These are phyloP conservation scores for Synanthedon andrenaeformis DNA, from an alignment of 2,888 invertebrate species.

Conservation along the genomic window DNA sequence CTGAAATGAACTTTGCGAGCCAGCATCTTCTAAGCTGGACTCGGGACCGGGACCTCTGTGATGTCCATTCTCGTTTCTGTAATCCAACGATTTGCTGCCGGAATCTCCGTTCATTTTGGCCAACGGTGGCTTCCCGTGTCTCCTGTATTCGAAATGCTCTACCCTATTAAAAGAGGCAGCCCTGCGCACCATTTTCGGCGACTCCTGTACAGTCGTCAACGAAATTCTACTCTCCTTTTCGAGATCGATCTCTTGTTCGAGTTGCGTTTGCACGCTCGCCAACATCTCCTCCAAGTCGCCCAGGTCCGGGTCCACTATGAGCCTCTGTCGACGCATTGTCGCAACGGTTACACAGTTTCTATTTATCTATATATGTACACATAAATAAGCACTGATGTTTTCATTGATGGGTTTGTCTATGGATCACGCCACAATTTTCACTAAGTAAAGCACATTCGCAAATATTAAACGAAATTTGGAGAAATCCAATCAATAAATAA, in stretches of 20 bases:
- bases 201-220: constrained; percentile 44
- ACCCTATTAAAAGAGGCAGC: constrained; percentile 34
- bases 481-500: too few species aligned
- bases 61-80: constrained; percentile 23
- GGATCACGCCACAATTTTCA: constrained; percentile 4
- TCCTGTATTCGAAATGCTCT: constrained; percentile 35
- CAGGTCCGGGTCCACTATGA: constrained; percentile 53
- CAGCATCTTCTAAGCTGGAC: constrained; percentile 41
- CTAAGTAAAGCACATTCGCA: background rate
- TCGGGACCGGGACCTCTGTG: constrained; percentile 37
- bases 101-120: constrained; percentile 24
- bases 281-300: constrained; percentile 64
- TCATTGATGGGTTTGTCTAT: constrained; percentile 10
- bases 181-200: constrained; percentile 44
- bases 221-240: constrained; percentile 52
- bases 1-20: constrained; percentile 43
- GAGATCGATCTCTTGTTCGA: constrained; percentile 57
- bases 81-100: constrained; percentile 17
- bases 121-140: constrained; percentile 30
- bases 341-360: background rate
- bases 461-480: background rate
- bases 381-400: background rate
- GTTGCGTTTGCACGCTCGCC: constrained; percentile 55
- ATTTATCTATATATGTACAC: background rate
- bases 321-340: constrained; percentile 46